These are phyloP conservation scores for Drosophila mayaguana DNA, from an alignment of 2,888 invertebrate genomes.

Conservation along the genomic window DNA sequence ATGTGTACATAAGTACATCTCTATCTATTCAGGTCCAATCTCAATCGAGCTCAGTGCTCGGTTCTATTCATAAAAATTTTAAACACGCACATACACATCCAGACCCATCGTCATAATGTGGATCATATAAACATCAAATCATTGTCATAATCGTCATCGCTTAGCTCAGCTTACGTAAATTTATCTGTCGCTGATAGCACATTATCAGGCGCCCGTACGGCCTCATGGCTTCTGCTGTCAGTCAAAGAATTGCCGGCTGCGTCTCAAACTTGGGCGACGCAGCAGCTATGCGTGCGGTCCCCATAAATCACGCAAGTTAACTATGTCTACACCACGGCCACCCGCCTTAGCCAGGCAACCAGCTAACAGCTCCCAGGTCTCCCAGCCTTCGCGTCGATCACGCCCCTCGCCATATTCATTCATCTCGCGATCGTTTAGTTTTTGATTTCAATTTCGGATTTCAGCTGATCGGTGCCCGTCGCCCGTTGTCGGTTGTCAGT, in stretches of 20 bases:
- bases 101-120: background rate
- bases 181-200: slow-evolving; percentile 58
- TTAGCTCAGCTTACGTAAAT: slow-evolving; percentile 53
- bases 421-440: slow-evolving; percentile 59
- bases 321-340: slow-evolving; percentile 14
- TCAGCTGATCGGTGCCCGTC: background rate
- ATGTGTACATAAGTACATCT: background rate
- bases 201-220: slow-evolving; percentile 40
- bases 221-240: background rate
- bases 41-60: background rate
- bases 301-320: slow-evolving; percentile 38
- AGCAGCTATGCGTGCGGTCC: slow-evolving; percentile 50
- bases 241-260: background rate
- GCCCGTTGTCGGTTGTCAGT: slow-evolving; percentile 1
- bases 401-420: slow-evolving; percentile 29
- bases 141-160: slow-evolving; percentile 54
- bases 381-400: background rate
- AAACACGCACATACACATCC: slow-evolving; percentile 4
- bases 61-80: slow-evolving; percentile 48
- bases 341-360: background rate
- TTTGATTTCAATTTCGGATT: slow-evolving; percentile 63
- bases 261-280: slow-evolving; percentile 1
- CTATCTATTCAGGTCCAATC: background rate
- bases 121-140: slow-evolving; percentile 43
- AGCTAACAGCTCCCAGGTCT: background rate